These are phyloP conservation scores for Condylura cristata DNA, from an alignment of 2,113 vertebrate species.

Conservation along the genomic window DNA sequence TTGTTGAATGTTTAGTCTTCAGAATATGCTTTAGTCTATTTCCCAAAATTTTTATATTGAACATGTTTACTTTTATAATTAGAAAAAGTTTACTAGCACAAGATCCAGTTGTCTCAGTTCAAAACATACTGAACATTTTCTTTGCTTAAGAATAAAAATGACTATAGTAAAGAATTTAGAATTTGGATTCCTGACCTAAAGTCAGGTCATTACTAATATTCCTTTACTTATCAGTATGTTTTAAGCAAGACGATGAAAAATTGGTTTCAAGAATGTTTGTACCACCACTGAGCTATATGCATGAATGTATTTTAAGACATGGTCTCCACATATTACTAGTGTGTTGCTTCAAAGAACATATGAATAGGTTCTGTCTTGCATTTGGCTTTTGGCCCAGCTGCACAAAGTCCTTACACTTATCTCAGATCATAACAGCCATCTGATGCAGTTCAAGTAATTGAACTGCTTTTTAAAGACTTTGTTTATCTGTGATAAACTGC, in stretches of 20 bases:
- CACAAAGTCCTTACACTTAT: slow-evolving; percentile 53
- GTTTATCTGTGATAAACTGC: slow-evolving; percentile 52
- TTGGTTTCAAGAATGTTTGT: slow-evolving; percentile 4
- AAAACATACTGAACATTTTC: slow-evolving; percentile 48
- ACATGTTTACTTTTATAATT: slow-evolving; percentile 14
- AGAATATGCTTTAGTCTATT: not conserved
- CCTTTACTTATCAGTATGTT: slow-evolving; percentile 49
- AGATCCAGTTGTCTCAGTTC: not conserved
- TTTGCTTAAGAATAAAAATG: not conserved
- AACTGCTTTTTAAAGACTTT: slow-evolving; percentile 55
- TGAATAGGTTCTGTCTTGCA: slow-evolving; percentile 42
- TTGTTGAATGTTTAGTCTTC: slow-evolving; percentile 16
- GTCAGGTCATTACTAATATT: slow-evolving; percentile 12
- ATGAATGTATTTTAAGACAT: slow-evolving; percentile 54
- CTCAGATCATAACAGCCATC: slow-evolving; percentile 11
- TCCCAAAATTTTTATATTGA: not conserved
- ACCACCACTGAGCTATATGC: too few species aligned
- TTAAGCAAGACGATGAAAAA: slow-evolving; percentile 56
- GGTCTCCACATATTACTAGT: not conserved
- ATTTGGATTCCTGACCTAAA: slow-evolving; percentile 33
- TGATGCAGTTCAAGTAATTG: slow-evolving; percentile 52
- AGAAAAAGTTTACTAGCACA: slow-evolving; percentile 1
- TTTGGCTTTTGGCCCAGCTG: slow-evolving; percentile 42
- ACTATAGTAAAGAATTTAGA: slow-evolving; percentile 50
- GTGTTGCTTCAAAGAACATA: not conserved